Evolutionary conservation across 2,888 invertebrate genomes (phyloP), one percentile per base, ranked within the genome.

Genomic region (Acleris emargana): DNA sequence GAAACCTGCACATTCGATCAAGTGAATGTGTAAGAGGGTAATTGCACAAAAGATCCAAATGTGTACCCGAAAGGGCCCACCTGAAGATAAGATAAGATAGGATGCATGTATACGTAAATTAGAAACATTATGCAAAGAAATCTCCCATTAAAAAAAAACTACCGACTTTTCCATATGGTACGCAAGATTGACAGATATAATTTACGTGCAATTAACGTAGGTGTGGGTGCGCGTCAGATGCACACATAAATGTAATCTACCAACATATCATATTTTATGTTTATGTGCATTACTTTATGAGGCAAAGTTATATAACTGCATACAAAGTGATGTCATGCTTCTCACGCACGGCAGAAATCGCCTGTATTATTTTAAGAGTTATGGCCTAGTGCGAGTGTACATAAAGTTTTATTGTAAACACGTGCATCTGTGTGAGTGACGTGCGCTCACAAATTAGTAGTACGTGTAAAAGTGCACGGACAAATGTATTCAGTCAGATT

Each of bases 371-470:
- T 84, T 84, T 83, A 76, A 84, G 81, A 87, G 83, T 88, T 89
- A 89, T 86, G 76, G 82, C 38, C 81, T 82, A 79, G 83, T 79
- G 82, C 80, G 77, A 83, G 83, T 84, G 83, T 81, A 81, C 88
- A 89, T 89, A 88, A 89, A 88, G 77, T 82, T 89, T 91, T 89
- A 91, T 91, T 83, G 75, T 76, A 75, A 83, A 89, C 91, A 90
- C 91, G 91, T 90, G 89, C 86, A 89, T 67, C 73, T 79, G 73
- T 76, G 70, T 73, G 69, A 70, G 73, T 83, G 80, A 85, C 79
- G 82, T 77, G 63, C 66, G 64, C 71, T 72, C 75, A 73, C 81
- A 76, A 79, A 64, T 59, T 64, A 64, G 54, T 18, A 5, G 16
- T 38, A 38, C 57, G 62, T 77, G 74, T 76, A 72, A 71, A 70